These are phyloP conservation scores for Toxostoma redivivum DNA, from an alignment of 2,113 vertebrate species.

Conservation along the genomic window DNA sequence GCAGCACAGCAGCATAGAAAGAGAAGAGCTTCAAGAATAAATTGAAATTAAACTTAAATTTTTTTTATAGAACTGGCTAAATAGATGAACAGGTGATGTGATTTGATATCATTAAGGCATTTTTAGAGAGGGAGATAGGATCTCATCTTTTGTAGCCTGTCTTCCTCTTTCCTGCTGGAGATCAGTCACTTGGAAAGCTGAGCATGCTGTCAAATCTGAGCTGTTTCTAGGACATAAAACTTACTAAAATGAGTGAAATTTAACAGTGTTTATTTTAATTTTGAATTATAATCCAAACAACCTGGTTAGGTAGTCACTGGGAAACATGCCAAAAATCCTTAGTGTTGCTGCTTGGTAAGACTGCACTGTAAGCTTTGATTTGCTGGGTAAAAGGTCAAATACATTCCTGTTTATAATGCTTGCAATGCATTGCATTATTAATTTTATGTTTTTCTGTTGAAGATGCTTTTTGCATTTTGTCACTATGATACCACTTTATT, in stretches of 20 bases:
- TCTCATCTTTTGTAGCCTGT: background rate
- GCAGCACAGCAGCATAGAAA: background rate
- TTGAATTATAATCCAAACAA: background rate
- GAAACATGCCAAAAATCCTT: background rate
- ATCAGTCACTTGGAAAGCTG: background rate
- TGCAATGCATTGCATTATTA: background rate
- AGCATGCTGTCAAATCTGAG: background rate
- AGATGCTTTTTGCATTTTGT: background rate
- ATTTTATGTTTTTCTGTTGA: background rate
- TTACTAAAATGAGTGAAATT: background rate
- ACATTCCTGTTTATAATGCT: background rate
- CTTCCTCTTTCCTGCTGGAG: background rate
- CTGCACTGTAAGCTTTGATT: background rate
- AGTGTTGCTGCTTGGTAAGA: background rate
- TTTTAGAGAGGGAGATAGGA: background rate
- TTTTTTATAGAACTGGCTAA: background rate
- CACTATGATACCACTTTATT: background rate
- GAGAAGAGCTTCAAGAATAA: background rate
- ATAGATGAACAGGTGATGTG: background rate
- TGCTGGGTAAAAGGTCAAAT: background rate
- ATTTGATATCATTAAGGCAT: background rate
- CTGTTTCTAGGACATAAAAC: background rate
- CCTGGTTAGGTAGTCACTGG: background rate
- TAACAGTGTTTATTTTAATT: background rate
- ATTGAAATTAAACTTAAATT: background rate